Conservation (phyloP, 2,888 invertebrate species). For the Cephalotes varians region DNA sequence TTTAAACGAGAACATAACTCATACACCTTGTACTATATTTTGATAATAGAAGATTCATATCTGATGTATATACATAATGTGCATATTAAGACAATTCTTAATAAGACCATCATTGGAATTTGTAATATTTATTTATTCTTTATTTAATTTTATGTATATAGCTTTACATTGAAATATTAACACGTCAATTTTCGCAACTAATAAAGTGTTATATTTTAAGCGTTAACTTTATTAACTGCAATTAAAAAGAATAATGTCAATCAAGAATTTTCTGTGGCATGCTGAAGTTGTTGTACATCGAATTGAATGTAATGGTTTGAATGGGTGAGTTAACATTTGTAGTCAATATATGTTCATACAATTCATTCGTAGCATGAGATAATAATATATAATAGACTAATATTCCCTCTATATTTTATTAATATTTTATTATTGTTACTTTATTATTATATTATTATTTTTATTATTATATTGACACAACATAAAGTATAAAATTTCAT, state of each 20-base stretch:
- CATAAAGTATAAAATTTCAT: constrained; percentile 67
- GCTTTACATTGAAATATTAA: constrained; percentile 31
- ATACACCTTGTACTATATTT: constrained; percentile 46
- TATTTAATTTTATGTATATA: constrained; percentile 41
- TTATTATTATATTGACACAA: constrained; percentile 68
- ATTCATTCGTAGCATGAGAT: constrained; percentile 73
- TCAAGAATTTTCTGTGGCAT: constrained; percentile 47
- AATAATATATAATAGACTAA: constrained; percentile 71
- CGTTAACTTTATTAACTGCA: background rate
- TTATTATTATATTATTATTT: constrained; percentile 49
- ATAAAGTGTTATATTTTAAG: constrained; percentile 2
- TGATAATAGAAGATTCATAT: constrained; percentile 56
- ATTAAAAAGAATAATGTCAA: constrained; percentile 27
- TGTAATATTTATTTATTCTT: constrained; percentile 43
- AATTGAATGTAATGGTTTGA: constrained; percentile 66
- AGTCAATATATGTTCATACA: constrained; percentile 72
- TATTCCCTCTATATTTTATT: constrained; percentile 71
- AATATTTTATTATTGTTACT: constrained; percentile 64
- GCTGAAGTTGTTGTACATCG: constrained; percentile 69
- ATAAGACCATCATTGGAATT: constrained; percentile 57
- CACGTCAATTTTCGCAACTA: background rate
- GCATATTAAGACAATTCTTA: constrained; percentile 66
- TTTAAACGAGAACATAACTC: constrained; percentile 7
- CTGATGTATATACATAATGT: constrained; percentile 57
- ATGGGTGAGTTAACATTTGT: constrained; percentile 69